Percentiles rank a stretch among this genome's conserved stretches.
These are phyloP conservation scores for Passer montanus DNA, from an alignment of 2,113 vertebrate genomes.

Conservation along the genomic window DNA sequence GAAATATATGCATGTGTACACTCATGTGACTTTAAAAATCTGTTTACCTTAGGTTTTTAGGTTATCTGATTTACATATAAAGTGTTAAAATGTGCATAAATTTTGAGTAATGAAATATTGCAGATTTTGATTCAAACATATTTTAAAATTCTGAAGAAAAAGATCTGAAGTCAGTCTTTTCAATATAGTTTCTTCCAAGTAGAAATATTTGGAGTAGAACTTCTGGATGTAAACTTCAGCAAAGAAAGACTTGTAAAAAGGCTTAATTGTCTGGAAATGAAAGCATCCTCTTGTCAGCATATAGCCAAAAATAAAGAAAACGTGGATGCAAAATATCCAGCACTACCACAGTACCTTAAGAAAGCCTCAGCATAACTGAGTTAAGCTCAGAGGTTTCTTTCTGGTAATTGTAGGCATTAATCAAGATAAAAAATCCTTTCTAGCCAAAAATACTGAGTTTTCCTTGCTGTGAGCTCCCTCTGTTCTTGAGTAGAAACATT, in stretches of 20 bases:
- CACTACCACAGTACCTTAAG: neutral
- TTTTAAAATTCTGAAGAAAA: slow-evolving; percentile 7
- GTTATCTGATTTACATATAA: slow-evolving; percentile 3
- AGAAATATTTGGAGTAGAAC: neutral
- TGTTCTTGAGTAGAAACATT: neutral
- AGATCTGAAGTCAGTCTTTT: neutral
- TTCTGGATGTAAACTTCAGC: neutral
- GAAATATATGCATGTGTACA: slow-evolving; percentile 33
- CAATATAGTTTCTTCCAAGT: neutral
- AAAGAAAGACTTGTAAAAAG: slow-evolving; percentile 2
- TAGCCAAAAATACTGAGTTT: neutral
- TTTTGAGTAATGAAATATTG: neutral
- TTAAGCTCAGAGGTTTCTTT: neutral
- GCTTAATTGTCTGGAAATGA: neutral
- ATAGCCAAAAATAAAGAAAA: neutral
- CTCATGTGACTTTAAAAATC: slow-evolving; percentile 18
- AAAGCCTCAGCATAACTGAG: neutral
- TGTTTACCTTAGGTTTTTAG: slow-evolving; percentile 12
- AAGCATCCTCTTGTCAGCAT: neutral
- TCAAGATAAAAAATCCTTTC: neutral
- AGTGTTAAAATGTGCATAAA: neutral
- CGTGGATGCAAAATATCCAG: neutral
- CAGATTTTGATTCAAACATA: neutral
- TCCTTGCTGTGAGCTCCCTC: neutral
- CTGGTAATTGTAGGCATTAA: neutral